Conservation (phyloP, 2,888 invertebrate species). For the Cheilosia pagana region DNA sequence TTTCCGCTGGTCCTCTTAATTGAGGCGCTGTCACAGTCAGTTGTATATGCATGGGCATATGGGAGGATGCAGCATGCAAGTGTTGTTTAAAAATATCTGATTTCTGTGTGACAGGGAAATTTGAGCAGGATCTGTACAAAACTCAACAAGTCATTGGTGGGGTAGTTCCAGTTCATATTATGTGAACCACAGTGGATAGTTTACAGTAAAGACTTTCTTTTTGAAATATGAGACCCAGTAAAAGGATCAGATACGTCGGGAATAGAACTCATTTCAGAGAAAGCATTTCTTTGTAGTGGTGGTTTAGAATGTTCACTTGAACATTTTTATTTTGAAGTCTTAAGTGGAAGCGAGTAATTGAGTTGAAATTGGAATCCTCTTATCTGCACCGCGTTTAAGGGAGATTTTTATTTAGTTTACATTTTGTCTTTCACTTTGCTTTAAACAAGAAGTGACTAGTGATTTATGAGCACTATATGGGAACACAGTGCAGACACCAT, state of each 20-base stretch:
- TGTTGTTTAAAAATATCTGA: conserved; percentile 43
- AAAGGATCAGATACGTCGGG: conserved; percentile 43
- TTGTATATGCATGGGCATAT: neutral
- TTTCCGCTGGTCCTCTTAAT: neutral
- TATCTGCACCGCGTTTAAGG: no score
- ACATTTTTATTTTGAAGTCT: neutral
- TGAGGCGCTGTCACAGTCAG: neutral
- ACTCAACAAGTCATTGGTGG: conserved; percentile 59
- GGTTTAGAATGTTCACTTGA: no score
- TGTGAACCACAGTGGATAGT: conserved; percentile 38
- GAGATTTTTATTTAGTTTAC: neutral
- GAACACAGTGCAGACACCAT: neutral
- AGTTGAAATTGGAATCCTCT: conserved; percentile 1
- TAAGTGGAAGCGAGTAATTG: conserved; percentile 40
- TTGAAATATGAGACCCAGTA: conserved; percentile 60
- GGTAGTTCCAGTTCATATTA: conserved; percentile 12
- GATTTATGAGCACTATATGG: neutral
- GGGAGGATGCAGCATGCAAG: neutral
- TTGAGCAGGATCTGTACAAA: neutral
- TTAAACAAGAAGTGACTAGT: neutral
- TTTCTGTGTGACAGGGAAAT: conserved; percentile 36
- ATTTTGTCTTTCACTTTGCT: neutral
- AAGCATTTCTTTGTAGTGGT: neutral
- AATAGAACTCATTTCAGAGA: neutral
- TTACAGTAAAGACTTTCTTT: conserved; percentile 63